Evolutionary conservation across 2,797 vertebrate genomes (phyloP).

Genomic region (Gila robusta): DNA sequence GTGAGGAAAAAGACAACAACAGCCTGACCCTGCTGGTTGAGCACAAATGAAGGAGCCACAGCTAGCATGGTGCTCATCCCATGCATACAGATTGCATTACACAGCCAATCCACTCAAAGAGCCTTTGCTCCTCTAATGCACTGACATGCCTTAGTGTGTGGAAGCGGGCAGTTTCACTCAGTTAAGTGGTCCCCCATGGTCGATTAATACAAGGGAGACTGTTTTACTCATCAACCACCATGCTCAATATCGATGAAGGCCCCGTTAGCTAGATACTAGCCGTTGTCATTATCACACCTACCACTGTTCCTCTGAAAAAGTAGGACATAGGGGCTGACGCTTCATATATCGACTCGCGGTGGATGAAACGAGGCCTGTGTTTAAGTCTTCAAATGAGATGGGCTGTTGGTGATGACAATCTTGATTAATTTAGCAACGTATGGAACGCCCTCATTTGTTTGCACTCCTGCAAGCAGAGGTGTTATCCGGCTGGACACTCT

Average conservation of each 20-base stretch:
- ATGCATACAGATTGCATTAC: slow-evolving; percentile 83
- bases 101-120: slow-evolving; percentile 80
- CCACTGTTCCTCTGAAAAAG: slow-evolving; percentile 20
- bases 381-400: slow-evolving; percentile 45
- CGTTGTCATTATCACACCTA: slow-evolving; percentile 51
- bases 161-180: slow-evolving; percentile 62
- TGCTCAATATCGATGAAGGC: slow-evolving; percentile 47
- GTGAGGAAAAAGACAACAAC: slow-evolving; percentile 59
- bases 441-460: slow-evolving; percentile 53
- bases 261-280: slow-evolving; percentile 30
- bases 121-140: slow-evolving; percentile 69
- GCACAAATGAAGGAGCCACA: slow-evolving; percentile 73
- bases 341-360: slow-evolving; percentile 27
- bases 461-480: slow-evolving; percentile 41
- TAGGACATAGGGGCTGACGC: not conserved
- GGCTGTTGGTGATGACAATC: slow-evolving; percentile 51
- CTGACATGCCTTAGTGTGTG: slow-evolving; percentile 73
- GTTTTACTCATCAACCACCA: slow-evolving; percentile 56
- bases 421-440: slow-evolving; percentile 55
- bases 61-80: slow-evolving; percentile 71
- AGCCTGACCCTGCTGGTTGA: slow-evolving; percentile 69
- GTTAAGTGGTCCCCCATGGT: slow-evolving; percentile 61
- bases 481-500: slow-evolving; percentile 48
- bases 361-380: slow-evolving; percentile 34
- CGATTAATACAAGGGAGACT: slow-evolving; percentile 58